Evolutionary conservation across 2,797 vertebrate species (phyloP).

Genomic region (Gobio occitaniae): DNA sequence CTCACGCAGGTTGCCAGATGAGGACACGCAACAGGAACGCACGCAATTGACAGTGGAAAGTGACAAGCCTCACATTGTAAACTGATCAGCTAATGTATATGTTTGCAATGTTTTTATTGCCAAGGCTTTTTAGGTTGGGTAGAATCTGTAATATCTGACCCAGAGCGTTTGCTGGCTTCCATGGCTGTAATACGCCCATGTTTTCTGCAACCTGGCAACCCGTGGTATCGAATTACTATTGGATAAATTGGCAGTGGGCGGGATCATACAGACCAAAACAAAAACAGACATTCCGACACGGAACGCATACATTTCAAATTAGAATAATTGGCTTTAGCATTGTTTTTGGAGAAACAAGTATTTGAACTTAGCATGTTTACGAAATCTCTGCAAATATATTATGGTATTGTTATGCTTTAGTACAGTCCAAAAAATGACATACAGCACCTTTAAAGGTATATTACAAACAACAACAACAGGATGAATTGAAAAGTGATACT

Average conservation of each 20-base stretch:
- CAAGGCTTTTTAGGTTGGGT: not conserved
- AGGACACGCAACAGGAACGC: not conserved
- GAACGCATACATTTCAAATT: not conserved
- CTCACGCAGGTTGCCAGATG: not conserved
- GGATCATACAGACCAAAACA: not conserved
- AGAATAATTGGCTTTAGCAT: not conserved
- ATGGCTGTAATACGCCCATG: not conserved
- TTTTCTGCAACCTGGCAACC: not conserved
- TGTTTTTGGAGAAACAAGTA: too few relatives aligned
- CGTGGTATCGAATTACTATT: too few relatives aligned
- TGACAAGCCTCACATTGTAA: not conserved
- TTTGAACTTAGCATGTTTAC: too few relatives aligned
- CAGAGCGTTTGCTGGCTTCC: not conserved
- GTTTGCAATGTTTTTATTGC: not conserved
- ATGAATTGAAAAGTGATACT: not conserved
- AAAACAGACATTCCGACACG: not conserved
- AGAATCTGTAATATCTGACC: not conserved
- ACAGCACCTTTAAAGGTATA: not conserved
- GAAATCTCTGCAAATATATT: too few relatives aligned
- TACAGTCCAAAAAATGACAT: not conserved
- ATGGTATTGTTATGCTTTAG: too few relatives aligned
- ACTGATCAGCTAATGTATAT: not conserved
- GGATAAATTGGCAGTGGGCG: not conserved
- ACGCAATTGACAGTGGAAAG: not conserved
- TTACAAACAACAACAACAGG: not conserved